These are phyloP conservation scores for Aphis gossypii DNA, from an alignment of 1,140 invertebrate genomes.

Conservation along the genomic window DNA sequence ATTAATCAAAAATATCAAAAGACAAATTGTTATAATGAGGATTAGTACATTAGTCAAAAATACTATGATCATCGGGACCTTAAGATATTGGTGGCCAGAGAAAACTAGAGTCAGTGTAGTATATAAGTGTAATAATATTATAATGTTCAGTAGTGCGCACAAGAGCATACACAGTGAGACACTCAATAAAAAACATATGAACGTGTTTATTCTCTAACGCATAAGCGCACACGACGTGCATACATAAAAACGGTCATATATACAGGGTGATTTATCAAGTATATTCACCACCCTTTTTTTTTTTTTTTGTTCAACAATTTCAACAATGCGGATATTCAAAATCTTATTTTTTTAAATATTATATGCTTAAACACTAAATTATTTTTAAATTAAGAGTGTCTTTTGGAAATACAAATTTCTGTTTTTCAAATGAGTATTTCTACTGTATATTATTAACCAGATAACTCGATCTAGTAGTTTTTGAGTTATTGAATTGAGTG, in stretches of 20 bases:
- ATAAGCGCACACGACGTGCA: neutral
- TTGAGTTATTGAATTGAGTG: too few species aligned
- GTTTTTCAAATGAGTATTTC: too few species aligned
- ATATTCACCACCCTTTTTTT: too few species aligned
- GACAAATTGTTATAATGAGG: too few species aligned
- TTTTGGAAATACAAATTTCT: neutral
- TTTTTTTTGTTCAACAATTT: too few species aligned
- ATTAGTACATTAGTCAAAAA: neutral
- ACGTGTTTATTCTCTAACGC: neutral
- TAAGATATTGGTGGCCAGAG: neutral
- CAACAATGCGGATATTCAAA: neutral
- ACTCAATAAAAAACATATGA: neutral
- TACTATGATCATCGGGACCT: neutral
- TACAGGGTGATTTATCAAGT: neutral
- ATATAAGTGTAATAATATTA: neutral
- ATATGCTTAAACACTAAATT: too few species aligned
- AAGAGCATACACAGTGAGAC: neutral
- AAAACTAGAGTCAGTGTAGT: neutral
- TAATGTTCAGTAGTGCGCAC: neutral
- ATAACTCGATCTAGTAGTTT: too few species aligned
- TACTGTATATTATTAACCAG: too few species aligned
- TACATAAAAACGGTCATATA: neutral
- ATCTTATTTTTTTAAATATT: neutral
- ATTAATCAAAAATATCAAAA: too few species aligned
- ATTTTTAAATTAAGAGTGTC: neutral